Conservation (phyloP, 2,888 invertebrate species). For the Acanthopleura granulata region DNA sequence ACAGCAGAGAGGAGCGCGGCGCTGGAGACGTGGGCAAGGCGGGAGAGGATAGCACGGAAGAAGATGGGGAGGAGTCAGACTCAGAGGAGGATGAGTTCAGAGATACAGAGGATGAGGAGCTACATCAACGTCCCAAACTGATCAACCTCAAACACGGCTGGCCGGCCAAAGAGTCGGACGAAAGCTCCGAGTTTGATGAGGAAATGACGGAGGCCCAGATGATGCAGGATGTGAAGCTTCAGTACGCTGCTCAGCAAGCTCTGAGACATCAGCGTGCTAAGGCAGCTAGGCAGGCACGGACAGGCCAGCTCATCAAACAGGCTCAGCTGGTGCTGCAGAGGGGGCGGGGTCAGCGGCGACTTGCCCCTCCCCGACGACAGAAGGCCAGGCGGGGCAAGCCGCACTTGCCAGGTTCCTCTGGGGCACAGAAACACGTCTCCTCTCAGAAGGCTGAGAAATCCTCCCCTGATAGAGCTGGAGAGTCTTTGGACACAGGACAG, state of each 20-base stretch:
- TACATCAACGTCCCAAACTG: conserved; percentile 42
- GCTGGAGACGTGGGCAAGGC: conserved; percentile 19
- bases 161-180: conserved; percentile 44
- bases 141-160: conserved; percentile 34
- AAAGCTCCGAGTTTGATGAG: conserved; percentile 57
- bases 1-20: conserved; percentile 25
- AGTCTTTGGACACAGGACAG: too few relatives aligned
- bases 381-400: conserved; percentile 10
- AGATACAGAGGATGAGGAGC: conserved; percentile 44
- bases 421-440: background rate
- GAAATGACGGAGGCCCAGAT: conserved; percentile 31
- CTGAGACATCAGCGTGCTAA: conserved; percentile 33
- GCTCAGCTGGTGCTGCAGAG: conserved; percentile 34
- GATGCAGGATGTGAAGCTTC: conserved; percentile 32
- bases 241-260: conserved; percentile 34
- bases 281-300: conserved; percentile 23
- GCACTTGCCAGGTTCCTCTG: background rate
- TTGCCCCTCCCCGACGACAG: conserved; percentile 24
- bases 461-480: background rate
- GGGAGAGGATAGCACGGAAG: conserved; percentile 41
- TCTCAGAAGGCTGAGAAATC: background rate
- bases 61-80: conserved; percentile 26
- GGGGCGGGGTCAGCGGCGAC: conserved; percentile 28
- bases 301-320: conserved; percentile 37
- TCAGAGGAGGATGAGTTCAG: conserved; percentile 31